These are phyloP conservation scores for Melanotus villosus DNA, from an alignment of 2,888 invertebrate genomes.

Conservation along the genomic window DNA sequence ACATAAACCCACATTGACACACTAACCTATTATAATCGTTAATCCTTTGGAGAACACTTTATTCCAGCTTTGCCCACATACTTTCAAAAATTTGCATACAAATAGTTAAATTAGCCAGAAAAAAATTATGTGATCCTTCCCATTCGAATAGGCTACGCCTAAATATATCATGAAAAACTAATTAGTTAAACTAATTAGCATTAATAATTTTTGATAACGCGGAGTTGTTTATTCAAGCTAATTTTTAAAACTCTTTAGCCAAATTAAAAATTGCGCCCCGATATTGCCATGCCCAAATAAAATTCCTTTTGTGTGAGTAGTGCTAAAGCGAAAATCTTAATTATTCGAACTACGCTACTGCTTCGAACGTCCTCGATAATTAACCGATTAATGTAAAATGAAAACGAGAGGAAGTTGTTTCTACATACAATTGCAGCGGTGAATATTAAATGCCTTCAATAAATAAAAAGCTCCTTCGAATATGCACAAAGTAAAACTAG, in stretches of 20 bases:
- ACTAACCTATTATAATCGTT: background rate
- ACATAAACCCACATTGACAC: background rate
- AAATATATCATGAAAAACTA: background rate
- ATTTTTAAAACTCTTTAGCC: background rate
- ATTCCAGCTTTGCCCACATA: background rate
- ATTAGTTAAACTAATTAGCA: constrained; percentile 4
- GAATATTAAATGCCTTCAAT: background rate
- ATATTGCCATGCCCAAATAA: background rate
- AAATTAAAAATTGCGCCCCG: background rate
- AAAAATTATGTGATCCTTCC: constrained; percentile 8
- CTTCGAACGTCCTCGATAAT: no score
- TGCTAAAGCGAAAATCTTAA: no score
- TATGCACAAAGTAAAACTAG: background rate
- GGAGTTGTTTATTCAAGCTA: background rate
- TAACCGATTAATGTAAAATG: no score
- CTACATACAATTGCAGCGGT: no score
- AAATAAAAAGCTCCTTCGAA: background rate
- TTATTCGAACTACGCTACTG: no score
- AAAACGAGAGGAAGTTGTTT: no score
- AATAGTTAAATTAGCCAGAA: background rate
- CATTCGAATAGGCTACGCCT: constrained; percentile 2
- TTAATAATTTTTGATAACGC: constrained; percentile 1
- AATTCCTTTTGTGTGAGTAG: no score
- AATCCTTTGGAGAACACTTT: no score
- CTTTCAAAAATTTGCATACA: background rate